Percentiles rank a stretch among this genome's conserved stretches.
Evolutionary conservation across 2,888 invertebrate genomes (phyloP).

Genomic region (Hydroisotoma schaefferi): DNA sequence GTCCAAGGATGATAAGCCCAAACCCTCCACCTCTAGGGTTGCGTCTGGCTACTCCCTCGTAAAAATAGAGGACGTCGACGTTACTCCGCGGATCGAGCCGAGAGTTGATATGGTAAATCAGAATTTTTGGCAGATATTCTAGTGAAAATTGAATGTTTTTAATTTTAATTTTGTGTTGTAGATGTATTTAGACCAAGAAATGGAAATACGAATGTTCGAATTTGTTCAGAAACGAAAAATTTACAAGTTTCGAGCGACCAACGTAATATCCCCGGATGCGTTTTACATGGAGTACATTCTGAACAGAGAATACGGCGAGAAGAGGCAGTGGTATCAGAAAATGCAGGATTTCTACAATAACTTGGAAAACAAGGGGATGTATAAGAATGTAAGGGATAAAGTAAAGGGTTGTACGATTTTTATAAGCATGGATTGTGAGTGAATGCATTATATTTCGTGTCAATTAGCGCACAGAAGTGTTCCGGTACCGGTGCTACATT

Average conservation of each 20-base stretch:
- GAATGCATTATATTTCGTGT: neutral
- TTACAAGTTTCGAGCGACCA: neutral
- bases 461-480: neutral
- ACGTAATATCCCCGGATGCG: neutral
- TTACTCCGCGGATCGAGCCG: no score
- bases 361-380: neutral
- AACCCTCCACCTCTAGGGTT: no score
- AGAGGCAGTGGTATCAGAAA: neutral
- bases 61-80: no score
- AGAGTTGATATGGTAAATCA: no score
- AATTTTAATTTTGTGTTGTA: no score
- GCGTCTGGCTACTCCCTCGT: no score
- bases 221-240: neutral
- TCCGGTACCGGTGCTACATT: neutral
- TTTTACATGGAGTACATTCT: slow-evolving; percentile 15
- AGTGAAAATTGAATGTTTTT: no score
- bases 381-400: neutral
- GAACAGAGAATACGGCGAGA: neutral
- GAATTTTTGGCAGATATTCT: no score
- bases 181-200: neutral
- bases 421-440: neutral
- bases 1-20: no score
- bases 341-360: slow-evolving; percentile 11
- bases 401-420: neutral
- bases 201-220: neutral